These are phyloP conservation scores for Baronia brevicornis DNA, from an alignment of 2,888 invertebrate genomes.

Conservation along the genomic window DNA sequence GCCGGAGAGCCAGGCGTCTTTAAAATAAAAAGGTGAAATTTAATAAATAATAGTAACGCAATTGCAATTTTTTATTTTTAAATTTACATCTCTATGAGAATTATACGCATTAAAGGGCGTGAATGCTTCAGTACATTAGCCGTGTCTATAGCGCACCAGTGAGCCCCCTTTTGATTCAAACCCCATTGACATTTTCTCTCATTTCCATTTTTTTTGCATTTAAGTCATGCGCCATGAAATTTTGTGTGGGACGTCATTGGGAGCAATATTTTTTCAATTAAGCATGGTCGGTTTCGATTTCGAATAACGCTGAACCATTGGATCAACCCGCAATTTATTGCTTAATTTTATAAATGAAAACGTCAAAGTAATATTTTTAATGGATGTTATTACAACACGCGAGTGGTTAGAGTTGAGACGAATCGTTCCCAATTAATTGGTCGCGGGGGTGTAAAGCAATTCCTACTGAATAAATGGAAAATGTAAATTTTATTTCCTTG, in stretches of 20 bases:
- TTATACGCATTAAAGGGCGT: conserved; percentile 32
- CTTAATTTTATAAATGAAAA: conserved; percentile 49
- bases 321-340: conserved; percentile 50
- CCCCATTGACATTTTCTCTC: conserved; percentile 59
- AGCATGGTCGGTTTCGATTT: conserved; percentile 59
- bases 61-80: too few species aligned
- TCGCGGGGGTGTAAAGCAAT: conserved; percentile 9
- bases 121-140: conserved; percentile 52
- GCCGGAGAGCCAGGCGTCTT: too few species aligned
- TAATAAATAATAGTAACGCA: too few species aligned
- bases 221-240: conserved; percentile 59
- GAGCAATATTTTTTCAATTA: conserved; percentile 68
- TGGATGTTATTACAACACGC: conserved; percentile 31
- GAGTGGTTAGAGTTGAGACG: conserved; percentile 33
- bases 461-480: too few species aligned
- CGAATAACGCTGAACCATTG: conserved; percentile 48
- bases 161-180: conserved; percentile 42
- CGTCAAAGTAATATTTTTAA: conserved; percentile 36
- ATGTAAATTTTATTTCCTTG: too few species aligned
- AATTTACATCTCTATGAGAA: too few species aligned
- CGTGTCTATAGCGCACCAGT: conserved; percentile 35
- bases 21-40: too few species aligned
- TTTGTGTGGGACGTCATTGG: conserved; percentile 54
- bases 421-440: conserved; percentile 20
- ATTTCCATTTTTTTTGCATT: conserved; percentile 64